A percentile compares a stretch with the other conserved stretches of the same genome.
These are phyloP conservation scores for Pristionchus entomophagus DNA, from an alignment of 2,888 invertebrate genomes.

Conservation along the genomic window DNA sequence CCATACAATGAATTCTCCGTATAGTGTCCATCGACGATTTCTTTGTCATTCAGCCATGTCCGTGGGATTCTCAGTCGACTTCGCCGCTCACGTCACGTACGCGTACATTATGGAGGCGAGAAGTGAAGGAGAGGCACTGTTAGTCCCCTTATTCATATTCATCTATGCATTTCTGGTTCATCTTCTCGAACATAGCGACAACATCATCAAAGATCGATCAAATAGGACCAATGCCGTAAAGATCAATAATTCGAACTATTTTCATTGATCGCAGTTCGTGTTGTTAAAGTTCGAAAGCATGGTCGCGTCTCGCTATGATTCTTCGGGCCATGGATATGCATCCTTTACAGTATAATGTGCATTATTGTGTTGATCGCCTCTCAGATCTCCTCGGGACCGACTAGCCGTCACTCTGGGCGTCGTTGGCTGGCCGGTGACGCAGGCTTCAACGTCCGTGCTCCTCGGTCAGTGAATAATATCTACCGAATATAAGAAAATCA, in stretches of 20 bases:
- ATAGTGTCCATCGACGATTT: not conserved
- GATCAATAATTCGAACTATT: not conserved
- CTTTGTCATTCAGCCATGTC: conserved; percentile 65
- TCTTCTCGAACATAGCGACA: no score
- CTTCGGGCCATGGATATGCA: no score
- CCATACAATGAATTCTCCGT: not conserved
- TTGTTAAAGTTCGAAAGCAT: no score
- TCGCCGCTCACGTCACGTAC: conserved; percentile 71
- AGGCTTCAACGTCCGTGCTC: conserved; percentile 66
- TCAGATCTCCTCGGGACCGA: conserved; percentile 49
- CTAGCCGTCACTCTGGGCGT: conserved; percentile 57
- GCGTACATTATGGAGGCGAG: conserved; percentile 66
- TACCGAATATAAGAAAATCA: not conserved
- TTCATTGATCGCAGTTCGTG: not conserved
- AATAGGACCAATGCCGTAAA: no score
- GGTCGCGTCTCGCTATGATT: no score
- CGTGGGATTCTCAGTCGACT: conserved; percentile 72
- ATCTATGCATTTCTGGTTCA: not conserved
- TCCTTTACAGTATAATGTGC: no score
- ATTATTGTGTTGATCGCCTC: no score
- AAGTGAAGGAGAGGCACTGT: not conserved
- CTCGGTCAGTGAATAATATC: conserved; percentile 33
- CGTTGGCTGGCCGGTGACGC: conserved; percentile 71
- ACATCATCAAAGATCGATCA: no score
- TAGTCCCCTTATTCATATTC: not conserved